A percentile compares a stretch with the other conserved stretches of the same genome.
Conservation (phyloP, 2,888 invertebrate species). For the Synanthedon myopaeformis region DNA sequence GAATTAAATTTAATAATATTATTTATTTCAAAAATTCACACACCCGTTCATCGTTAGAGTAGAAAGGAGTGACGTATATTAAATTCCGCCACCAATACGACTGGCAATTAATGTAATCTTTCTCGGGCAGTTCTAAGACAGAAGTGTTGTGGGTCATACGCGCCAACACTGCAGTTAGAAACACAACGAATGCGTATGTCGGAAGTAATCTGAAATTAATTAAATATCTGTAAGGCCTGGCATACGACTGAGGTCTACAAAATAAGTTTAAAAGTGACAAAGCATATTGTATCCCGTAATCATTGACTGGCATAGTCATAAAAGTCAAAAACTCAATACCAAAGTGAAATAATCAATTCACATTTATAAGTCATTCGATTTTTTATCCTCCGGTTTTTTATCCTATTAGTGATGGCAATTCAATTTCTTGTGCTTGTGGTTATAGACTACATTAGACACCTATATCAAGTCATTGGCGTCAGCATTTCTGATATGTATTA, state of each 20-base stretch:
- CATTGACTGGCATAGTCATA: too few relatives aligned
- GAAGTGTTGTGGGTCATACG: slow-evolving; percentile 27
- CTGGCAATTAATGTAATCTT: slow-evolving; percentile 69
- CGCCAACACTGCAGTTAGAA: slow-evolving; percentile 54
- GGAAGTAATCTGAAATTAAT: slow-evolving; percentile 64
- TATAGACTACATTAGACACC: too few relatives aligned
- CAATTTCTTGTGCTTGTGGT: too few relatives aligned
- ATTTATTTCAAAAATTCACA: slow-evolving; percentile 6
- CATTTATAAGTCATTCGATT: too few relatives aligned
- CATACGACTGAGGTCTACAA: too few relatives aligned
- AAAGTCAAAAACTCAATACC: too few relatives aligned
- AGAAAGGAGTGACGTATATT: slow-evolving; percentile 72
- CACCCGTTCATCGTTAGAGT: slow-evolving; percentile 71
- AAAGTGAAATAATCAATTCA: too few relatives aligned
- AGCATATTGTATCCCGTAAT: too few relatives aligned
- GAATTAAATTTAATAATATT: neutral
- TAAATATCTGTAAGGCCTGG: neutral
- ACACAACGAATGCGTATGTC: slow-evolving; percentile 70
- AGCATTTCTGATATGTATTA: too few relatives aligned
- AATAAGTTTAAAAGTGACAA: neutral
- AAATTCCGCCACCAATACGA: slow-evolving; percentile 75
- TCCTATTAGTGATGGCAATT: too few relatives aligned
- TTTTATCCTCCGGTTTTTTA: too few relatives aligned
- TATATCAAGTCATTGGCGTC: too few relatives aligned
- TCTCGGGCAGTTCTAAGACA: slow-evolving; percentile 60